A percentile compares a stretch with the other conserved stretches of the same genome.
Conservation (phyloP, 2,113 vertebrate species). For the Isurus oxyrinchus region DNA sequence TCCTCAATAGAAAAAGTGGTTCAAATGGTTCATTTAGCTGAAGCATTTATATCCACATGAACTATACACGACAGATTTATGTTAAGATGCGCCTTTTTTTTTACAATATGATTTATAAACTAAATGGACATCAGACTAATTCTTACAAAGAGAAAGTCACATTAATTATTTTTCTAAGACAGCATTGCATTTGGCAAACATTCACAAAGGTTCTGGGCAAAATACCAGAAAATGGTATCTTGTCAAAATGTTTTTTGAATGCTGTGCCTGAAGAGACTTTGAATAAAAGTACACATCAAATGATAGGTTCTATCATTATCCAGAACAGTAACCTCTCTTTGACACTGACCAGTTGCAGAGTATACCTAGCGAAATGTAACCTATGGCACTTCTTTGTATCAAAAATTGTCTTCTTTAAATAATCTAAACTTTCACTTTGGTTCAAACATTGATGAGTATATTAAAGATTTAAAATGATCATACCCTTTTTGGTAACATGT, state of each 20-base stretch:
- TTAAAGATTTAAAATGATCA: neutral
- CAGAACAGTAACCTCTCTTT: neutral
- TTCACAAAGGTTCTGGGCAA: neutral
- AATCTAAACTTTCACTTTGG: neutral
- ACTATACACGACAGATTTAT: neutral
- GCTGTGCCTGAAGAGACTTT: neutral
- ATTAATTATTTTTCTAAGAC: neutral
- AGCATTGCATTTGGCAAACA: neutral
- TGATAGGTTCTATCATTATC: neutral
- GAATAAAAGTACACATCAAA: neutral
- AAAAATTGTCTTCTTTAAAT: neutral
- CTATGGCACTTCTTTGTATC: neutral
- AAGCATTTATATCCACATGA: neutral
- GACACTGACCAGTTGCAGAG: neutral
- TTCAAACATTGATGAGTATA: neutral
- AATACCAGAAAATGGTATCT: neutral
- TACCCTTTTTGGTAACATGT: too few species aligned
- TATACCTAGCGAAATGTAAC: neutral
- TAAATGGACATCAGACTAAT: neutral
- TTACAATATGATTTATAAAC: neutral
- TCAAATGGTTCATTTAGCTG: slow-evolving; percentile 4
- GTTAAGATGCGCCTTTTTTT: neutral
- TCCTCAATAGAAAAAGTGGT: neutral
- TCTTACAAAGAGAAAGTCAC: neutral
- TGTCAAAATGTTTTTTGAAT: neutral